Base-by-base conservation (phyloP, 2,888 invertebrate genomes). In the Saturnia japonica region DNA sequence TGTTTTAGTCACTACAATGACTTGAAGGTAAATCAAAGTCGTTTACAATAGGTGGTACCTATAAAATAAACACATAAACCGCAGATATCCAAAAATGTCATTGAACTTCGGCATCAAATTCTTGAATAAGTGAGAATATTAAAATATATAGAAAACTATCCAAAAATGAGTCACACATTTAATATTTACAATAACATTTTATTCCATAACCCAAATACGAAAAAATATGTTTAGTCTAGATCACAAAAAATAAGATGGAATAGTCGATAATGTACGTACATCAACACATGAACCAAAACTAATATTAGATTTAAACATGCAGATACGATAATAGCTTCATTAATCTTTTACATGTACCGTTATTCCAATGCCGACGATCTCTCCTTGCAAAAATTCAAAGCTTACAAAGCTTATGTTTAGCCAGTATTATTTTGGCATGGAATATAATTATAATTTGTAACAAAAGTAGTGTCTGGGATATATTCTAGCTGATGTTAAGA, bases 291-390 rank as follows among this genome's bases (percentile, higher is more conserved):
- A 73, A 75, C 76, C 81, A 79, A 74, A 74, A 76, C 73, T 67
- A 74, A 78, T 78, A 84, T 84, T 82, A 83, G 81, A 81, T 80
- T 80, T 78, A 81, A 82, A 79, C 77, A 76, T 75, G 76, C 22
- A 54, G 54, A 19, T 74, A 80, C 80, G 71, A 80, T 80, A 80
- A 80, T 79, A 81, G 77, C 77, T 76, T 82, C 85, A 88, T 90
- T 89, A 88, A 89, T 91, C 89, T 88, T 78, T 77, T 74, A 76
- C 74, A 75, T 77, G 75, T 87, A 77, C 90, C 91, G 91, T 89
- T 91, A 90, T 84, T 80, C 84, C 82, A 81, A 80, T 78, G 76
- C 78, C 75, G 73, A 75, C 76, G 80, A 84, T 82, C 74, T 71
- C 74, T 74, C 74, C 76, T 74, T 77, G 76, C 75, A 77, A 79